A percentile compares a stretch with the other conserved stretches of the same genome.
Evolutionary conservation across 1,140 invertebrate species (phyloP).

Genomic region (Palaemon carinicauda): DNA sequence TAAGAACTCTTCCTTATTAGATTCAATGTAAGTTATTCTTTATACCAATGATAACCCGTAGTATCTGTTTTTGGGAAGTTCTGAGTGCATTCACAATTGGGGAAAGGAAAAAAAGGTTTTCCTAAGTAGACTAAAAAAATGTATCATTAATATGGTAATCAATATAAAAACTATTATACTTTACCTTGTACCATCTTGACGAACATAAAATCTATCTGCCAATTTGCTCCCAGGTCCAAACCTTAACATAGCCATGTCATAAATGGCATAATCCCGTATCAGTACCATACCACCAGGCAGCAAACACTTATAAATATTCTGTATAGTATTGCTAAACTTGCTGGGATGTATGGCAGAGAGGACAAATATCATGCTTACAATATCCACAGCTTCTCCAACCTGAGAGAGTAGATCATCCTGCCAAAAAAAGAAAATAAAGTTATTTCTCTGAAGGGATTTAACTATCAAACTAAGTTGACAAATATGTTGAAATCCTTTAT

Average conservation of each 20-base stretch:
- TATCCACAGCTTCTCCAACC: constrained; percentile 69
- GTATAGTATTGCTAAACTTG: constrained; percentile 77
- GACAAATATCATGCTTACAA: constrained; percentile 81
- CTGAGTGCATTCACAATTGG: too few relatives aligned
- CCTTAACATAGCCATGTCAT: constrained; percentile 95
- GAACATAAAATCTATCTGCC: constrained; percentile 91
- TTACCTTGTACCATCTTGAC: constrained; percentile 96
- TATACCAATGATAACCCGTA: too few relatives aligned
- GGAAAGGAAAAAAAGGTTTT: not conserved
- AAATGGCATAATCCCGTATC: constrained; percentile 96
- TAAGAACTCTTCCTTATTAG: too few relatives aligned
- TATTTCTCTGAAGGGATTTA: not conserved
- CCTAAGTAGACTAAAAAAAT: not conserved
- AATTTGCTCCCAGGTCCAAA: constrained; percentile 94
- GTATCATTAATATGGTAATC: not conserved
- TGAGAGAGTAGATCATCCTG: constrained; percentile 62
- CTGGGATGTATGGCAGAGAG: constrained; percentile 78
- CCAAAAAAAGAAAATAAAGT: constrained; percentile 9
- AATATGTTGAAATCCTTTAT: too few relatives aligned
- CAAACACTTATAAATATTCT: constrained; percentile 76
- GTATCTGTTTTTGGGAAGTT: too few relatives aligned
- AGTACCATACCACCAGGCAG: constrained; percentile 84
- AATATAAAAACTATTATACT: not conserved
- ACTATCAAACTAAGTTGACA: not conserved
- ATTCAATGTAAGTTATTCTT: too few relatives aligned